Evolutionary conservation across 2,113 vertebrate species (phyloP).

Genomic region (Ellobius talpinus): DNA sequence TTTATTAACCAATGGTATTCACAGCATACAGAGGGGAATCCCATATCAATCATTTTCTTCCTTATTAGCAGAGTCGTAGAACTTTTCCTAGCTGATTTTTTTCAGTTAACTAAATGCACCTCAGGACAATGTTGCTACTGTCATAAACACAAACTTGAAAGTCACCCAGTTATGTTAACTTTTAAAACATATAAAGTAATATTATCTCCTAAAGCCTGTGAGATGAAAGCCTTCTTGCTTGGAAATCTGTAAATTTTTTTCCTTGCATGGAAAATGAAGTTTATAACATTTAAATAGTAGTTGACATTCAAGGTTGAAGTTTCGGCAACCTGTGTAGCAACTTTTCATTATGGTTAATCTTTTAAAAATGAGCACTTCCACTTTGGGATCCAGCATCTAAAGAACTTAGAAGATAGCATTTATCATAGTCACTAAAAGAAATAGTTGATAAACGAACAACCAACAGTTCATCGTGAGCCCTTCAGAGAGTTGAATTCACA

Average conservation of each 20-base stretch:
- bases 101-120: slow-evolving; percentile 37
- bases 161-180: neutral
- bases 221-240: slow-evolving; percentile 36
- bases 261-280: neutral
- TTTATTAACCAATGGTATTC: too few relatives aligned
- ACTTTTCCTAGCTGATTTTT: slow-evolving; percentile 1
- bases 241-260: neutral
- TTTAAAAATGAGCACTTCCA: neutral
- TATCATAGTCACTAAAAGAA: neutral
- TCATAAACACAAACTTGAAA: slow-evolving; percentile 58
- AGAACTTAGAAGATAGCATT: neutral
- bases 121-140: slow-evolving; percentile 18
- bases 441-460: neutral
- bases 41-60: neutral
- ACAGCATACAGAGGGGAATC: too few relatives aligned
- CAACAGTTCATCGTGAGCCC: neutral
- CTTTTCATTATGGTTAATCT: neutral
- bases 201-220: slow-evolving; percentile 27
- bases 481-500: neutral
- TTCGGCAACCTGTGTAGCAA: neutral
- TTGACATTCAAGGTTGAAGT: slow-evolving; percentile 24
- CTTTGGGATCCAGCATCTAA: neutral
- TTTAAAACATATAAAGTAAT: neutral
- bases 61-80: slow-evolving; percentile 16
- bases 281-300: neutral